Conservation (phyloP, 2,113 vertebrate genomes). For the Amazona vittata region DNA sequence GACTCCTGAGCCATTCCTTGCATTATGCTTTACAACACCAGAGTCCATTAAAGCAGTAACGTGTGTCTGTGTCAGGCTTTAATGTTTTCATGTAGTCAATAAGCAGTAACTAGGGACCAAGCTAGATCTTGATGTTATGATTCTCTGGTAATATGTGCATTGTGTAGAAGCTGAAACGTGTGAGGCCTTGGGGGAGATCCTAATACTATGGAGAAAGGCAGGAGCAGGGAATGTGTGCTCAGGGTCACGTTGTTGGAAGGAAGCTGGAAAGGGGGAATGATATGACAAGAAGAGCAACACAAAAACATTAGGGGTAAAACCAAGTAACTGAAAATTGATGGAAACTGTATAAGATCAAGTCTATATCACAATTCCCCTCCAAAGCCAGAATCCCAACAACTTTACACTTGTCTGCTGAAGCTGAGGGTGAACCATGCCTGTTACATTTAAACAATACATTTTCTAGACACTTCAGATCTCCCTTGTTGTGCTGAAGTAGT, state of each 20-base stretch:
- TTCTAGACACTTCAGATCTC: background rate
- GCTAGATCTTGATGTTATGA: background rate
- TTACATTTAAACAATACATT: background rate
- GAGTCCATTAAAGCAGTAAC: background rate
- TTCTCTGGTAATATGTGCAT: background rate
- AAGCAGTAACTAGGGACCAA: background rate
- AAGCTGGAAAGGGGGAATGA: background rate
- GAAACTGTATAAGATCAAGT: background rate
- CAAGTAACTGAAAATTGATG: background rate
- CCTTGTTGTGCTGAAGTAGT: background rate
- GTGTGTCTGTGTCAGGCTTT: background rate
- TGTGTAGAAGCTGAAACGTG: background rate
- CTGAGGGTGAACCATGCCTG: background rate
- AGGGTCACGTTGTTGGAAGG: background rate
- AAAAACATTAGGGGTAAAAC: background rate
- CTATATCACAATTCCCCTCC: background rate
- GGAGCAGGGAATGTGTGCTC: background rate
- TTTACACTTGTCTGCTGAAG: background rate
- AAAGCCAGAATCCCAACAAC: background rate
- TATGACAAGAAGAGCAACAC: background rate
- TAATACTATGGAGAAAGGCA: accelerated
- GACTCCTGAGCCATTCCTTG: background rate
- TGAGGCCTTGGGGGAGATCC: background rate
- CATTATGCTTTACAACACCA: background rate
- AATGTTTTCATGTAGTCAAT: background rate